Evolutionary conservation across 1,140 invertebrate species (phyloP).

Genomic region (Drosophila orosa): DNA sequence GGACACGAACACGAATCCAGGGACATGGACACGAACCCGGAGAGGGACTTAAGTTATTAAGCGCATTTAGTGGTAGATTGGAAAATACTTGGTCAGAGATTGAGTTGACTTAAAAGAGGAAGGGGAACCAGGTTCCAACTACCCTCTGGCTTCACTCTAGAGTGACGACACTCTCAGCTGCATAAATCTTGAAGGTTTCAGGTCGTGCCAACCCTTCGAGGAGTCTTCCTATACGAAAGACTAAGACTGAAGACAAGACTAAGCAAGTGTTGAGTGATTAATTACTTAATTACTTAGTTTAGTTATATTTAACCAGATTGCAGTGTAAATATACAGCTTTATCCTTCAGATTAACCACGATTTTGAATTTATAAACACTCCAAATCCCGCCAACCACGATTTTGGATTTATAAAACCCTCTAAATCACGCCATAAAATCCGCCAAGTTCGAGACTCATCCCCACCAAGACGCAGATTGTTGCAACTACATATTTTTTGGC

Average conservation of each 20-base stretch:
- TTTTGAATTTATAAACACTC: not conserved
- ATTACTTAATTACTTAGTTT: too few species aligned
- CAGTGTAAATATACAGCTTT: not conserved
- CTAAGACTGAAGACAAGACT: not conserved
- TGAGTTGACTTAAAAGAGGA: constrained; percentile 2
- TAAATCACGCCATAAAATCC: constrained; percentile 15
- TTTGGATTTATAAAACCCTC: not conserved
- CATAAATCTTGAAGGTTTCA: constrained; percentile 32
- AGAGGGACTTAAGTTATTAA: constrained; percentile 43
- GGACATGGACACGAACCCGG: not conserved
- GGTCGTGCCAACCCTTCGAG: not conserved
- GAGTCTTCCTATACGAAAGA: too few species aligned
- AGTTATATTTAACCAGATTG: too few species aligned
- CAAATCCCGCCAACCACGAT: constrained; percentile 7
- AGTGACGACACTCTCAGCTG: constrained; percentile 8
- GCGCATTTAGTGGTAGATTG: constrained; percentile 40
- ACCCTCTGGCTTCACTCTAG: not conserved
- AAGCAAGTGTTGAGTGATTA: not conserved
- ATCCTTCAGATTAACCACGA: not conserved
- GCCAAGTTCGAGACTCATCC: constrained; percentile 7
- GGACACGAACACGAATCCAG: not conserved
- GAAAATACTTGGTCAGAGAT: constrained; percentile 42
- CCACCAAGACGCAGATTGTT: not conserved
- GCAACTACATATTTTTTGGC: constrained; percentile 10
- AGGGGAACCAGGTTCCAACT: not conserved